These are phyloP conservation scores for Cyprinodon diabolis DNA, from an alignment of 2,797 vertebrate species.

Conservation along the genomic window DNA sequence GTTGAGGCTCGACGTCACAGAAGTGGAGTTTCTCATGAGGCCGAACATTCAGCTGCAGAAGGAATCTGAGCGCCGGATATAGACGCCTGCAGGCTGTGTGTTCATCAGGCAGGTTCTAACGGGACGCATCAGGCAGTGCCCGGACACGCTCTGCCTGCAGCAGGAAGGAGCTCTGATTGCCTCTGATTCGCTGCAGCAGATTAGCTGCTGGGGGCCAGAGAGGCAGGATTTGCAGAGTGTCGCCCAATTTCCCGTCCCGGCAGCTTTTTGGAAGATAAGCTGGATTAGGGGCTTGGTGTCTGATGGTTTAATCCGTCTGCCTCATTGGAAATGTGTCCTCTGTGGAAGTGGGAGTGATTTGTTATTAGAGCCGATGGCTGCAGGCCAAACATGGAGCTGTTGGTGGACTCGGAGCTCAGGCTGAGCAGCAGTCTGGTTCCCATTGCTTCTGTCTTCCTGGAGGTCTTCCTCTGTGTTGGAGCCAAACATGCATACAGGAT, in stretches of 20 bases:
- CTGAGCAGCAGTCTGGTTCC: not conserved
- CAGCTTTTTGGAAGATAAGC: slow-evolving; percentile 39
- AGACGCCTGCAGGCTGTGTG: too few relatives aligned
- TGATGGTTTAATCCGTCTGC: slow-evolving; percentile 34
- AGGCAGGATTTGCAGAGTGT: slow-evolving; percentile 21
- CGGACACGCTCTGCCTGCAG: slow-evolving; percentile 36
- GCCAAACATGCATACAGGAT: slow-evolving; percentile 39
- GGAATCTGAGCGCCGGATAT: not conserved
- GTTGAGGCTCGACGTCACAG: not conserved
- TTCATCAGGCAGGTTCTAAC: slow-evolving; percentile 19
- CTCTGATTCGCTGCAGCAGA: slow-evolving; percentile 31
- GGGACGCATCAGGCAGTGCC: slow-evolving; percentile 48
- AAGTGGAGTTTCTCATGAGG: not conserved
- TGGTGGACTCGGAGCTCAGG: too few relatives aligned
- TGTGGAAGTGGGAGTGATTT: not conserved
- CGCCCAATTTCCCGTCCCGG: slow-evolving; percentile 31
- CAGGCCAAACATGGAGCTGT: not conserved
- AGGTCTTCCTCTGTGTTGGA: slow-evolving; percentile 25
- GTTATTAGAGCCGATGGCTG: not conserved
- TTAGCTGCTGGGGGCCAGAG: slow-evolving; percentile 27
- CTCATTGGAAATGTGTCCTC: not conserved
- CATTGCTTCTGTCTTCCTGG: slow-evolving; percentile 18
- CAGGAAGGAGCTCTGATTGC: slow-evolving; percentile 32
- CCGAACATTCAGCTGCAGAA: not conserved
- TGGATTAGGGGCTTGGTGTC: slow-evolving; percentile 44